Conservation (phyloP, 2,113 vertebrate species). For the Orycteropus afer region DNA sequence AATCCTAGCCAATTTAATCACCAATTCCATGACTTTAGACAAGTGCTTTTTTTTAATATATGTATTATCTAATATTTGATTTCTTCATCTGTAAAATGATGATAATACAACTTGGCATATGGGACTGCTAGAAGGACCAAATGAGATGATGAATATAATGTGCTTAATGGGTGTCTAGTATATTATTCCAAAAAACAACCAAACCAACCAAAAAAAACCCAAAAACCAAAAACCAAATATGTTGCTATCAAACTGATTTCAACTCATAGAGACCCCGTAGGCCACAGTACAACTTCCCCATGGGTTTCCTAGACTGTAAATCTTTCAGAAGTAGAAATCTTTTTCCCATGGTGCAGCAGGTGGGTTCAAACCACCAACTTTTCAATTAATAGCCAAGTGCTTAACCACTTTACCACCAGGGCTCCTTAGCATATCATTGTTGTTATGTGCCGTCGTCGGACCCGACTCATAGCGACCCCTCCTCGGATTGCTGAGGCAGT, state of each 20-base stretch:
- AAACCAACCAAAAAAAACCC: too few species aligned
- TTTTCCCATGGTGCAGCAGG: too few species aligned
- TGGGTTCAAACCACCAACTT: too few species aligned
- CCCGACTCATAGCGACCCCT: too few species aligned
- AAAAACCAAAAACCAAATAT: too few species aligned
- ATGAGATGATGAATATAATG: not conserved
- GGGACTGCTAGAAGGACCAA: not conserved
- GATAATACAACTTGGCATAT: not conserved
- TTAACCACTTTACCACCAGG: too few species aligned
- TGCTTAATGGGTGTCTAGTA: not conserved
- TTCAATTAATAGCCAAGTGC: too few species aligned
- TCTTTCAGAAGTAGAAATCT: too few species aligned
- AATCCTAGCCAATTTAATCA: not conserved
- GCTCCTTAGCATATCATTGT: too few species aligned
- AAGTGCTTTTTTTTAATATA: slow-evolving; percentile 26
- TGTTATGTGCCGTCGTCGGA: too few species aligned
- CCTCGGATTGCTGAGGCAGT: too few species aligned
- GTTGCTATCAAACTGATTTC: not conserved
- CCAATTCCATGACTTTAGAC: not conserved
- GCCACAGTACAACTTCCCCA: not conserved
- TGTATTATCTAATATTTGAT: not conserved
- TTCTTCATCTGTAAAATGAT: slow-evolving; percentile 22
- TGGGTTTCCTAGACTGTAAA: not conserved
- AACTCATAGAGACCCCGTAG: not conserved
- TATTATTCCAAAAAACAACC: not conserved